Evolutionary conservation across 2,113 vertebrate genomes (phyloP).

Genomic region (Tenrec ecaudatus): DNA sequence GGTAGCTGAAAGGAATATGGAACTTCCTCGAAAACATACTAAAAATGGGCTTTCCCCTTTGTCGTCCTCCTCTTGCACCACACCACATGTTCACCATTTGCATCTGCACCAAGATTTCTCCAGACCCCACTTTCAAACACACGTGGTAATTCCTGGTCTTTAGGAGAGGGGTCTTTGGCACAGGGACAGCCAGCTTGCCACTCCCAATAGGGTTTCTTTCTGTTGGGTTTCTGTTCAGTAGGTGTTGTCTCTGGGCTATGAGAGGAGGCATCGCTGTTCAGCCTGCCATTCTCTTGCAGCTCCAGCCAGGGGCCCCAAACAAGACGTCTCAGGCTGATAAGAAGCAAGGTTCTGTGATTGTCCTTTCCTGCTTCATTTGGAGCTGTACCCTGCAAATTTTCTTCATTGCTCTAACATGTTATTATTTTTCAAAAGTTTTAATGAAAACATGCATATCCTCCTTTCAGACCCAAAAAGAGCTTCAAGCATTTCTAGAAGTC

Average conservation of each 20-base stretch:
- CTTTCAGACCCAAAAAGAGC: slow-evolving; percentile 26
- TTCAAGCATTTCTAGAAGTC: slow-evolving; percentile 20
- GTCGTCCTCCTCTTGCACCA: slow-evolving; percentile 17
- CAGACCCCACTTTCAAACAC: slow-evolving; percentile 33
- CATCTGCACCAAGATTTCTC: not conserved
- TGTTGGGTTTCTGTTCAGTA: slow-evolving; percentile 13
- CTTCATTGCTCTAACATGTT: slow-evolving; percentile 31
- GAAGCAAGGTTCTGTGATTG: slow-evolving; percentile 33
- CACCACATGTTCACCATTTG: slow-evolving; percentile 28
- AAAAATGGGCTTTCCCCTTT: not conserved
- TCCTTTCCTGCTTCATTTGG: not conserved
- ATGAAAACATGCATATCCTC: slow-evolving; percentile 9
- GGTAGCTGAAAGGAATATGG: not conserved
- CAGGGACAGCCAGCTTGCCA: not conserved
- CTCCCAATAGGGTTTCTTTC: not conserved
- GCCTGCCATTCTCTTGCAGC: not conserved
- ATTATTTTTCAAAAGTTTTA: not conserved
- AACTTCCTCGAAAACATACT: slow-evolving; percentile 36
- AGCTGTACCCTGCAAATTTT: slow-evolving; percentile 1
- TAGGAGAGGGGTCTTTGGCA: not conserved
- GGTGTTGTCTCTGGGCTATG: not conserved
- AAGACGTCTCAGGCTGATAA: not conserved
- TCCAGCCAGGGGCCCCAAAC: not conserved
- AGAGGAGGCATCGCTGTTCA: not conserved
- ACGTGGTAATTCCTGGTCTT: slow-evolving; percentile 12